A percentile compares a stretch with the other conserved stretches of the same genome.
These are phyloP conservation scores for Mayetiola destructor DNA, from an alignment of 2,888 invertebrate genomes.

Conservation along the genomic window DNA sequence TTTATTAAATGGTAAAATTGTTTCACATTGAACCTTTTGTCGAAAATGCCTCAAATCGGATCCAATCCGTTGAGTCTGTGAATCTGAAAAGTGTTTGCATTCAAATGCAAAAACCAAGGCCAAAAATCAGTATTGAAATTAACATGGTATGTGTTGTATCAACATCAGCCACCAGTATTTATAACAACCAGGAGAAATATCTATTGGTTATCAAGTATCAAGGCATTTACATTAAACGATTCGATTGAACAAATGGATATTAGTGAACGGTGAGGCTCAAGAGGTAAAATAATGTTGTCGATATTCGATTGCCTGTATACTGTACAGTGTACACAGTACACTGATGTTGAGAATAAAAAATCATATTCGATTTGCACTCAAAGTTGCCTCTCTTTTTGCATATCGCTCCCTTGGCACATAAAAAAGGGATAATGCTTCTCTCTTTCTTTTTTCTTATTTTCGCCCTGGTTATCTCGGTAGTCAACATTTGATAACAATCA, in stretches of 20 bases:
- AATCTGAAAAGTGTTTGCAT: neutral
- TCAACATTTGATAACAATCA: neutral
- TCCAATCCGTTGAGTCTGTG: neutral
- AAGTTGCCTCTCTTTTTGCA: slow-evolving; percentile 4
- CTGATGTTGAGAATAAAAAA: too few species aligned
- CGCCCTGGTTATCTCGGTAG: too few species aligned
- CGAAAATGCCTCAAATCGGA: neutral
- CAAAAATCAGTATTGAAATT: neutral
- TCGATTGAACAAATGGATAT: slow-evolving; percentile 1
- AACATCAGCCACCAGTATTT: slow-evolving; percentile 7
- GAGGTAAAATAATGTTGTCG: too few species aligned
- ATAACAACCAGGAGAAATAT: slow-evolving; percentile 5
- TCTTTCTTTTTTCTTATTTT: neutral
- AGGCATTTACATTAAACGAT: slow-evolving; percentile 13
- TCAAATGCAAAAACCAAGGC: neutral
- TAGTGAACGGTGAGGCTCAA: neutral
- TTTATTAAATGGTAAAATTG: neutral
- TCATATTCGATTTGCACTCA: too few species aligned
- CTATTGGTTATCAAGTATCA: too few species aligned
- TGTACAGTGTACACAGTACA: neutral
- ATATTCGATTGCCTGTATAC: too few species aligned
- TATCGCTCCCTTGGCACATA: neutral
- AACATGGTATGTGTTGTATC: slow-evolving; percentile 3
- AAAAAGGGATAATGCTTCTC: too few species aligned
- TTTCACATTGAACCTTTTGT: neutral